Percentiles rank a stretch among this genome's conserved stretches.
Conservation (phyloP, 2,113 vertebrate species). For the Seriola dumerili region DNA sequence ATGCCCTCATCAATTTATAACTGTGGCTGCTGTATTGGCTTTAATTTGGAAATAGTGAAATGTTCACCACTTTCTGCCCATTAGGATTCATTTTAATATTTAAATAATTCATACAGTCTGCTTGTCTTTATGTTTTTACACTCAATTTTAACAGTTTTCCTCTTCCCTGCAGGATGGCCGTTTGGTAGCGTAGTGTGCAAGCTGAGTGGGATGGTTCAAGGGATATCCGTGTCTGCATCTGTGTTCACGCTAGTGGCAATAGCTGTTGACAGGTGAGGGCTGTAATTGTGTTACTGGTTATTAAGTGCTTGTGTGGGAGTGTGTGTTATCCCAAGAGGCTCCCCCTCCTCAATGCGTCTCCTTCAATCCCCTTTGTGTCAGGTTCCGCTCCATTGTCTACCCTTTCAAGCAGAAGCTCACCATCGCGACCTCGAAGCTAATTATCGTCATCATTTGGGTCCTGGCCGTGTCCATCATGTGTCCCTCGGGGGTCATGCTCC, state of each 20-base stretch:
- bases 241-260: constrained; percentile 94
- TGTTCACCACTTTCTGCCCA: background rate
- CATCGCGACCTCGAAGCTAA: constrained; percentile 82
- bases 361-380: constrained; percentile 62
- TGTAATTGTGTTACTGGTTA: background rate
- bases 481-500: constrained; percentile 92
- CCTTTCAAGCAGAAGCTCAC: constrained; percentile 93
- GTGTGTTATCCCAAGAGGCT: background rate
- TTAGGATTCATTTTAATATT: background rate
- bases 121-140: constrained; percentile 6
- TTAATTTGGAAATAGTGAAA: background rate
- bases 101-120: background rate
- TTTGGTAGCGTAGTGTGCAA: constrained; percentile 92
- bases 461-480: constrained; percentile 91
- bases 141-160: background rate
- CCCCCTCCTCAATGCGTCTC: background rate
- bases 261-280: constrained; percentile 89
- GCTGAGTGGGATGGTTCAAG: constrained; percentile 91
- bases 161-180: constrained; percentile 88
- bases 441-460: constrained; percentile 89
- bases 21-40: background rate
- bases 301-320: background rate
- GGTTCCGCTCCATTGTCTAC: constrained; percentile 91
- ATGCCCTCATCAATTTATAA: background rate
- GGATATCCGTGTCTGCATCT: constrained; percentile 91